Percentiles rank a stretch among this genome's conserved stretches.
Evolutionary conservation across 2,113 vertebrate species (phyloP).

Genomic region (Ciconia stormi): DNA sequence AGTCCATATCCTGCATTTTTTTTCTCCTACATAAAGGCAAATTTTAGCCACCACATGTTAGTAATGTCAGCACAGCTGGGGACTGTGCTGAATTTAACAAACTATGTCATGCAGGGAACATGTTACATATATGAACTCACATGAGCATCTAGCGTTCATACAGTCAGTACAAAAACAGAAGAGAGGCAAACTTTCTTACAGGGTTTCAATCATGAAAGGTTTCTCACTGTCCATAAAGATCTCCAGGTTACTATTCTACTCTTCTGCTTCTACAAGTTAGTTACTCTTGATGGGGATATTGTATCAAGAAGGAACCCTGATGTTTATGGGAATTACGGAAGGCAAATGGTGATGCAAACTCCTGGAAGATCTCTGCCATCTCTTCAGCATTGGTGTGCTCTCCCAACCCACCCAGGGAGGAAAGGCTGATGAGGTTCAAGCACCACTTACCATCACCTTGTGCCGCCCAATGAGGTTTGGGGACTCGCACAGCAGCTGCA

Average conservation of each 20-base stretch:
- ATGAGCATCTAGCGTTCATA: not conserved
- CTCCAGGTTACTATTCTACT: not conserved
- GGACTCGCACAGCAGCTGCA: constrained; percentile 95
- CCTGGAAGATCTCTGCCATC: not conserved
- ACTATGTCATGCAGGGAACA: not conserved
- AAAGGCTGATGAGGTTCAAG: not conserved
- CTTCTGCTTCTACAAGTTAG: not conserved
- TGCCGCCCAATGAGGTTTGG: constrained; percentile 94
- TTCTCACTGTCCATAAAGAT: not conserved
- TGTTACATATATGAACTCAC: not conserved
- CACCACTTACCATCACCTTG: constrained; percentile 86
- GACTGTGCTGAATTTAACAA: not conserved
- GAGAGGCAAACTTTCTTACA: not conserved
- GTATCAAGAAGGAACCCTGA: not conserved
- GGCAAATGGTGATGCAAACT: not conserved
- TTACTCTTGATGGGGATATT: not conserved
- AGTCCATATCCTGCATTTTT: not conserved
- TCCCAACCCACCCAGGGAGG: not conserved
- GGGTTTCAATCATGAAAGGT: not conserved
- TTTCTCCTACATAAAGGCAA: not conserved
- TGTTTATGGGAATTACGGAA: not conserved
- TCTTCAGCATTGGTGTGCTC: not conserved
- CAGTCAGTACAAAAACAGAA: accelerated
- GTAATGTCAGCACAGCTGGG: not conserved
- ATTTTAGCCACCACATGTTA: not conserved